phyloP scores from a whole-genome alignment of 1,140 invertebrate genomes.

The Trachymyrmex septentrionalis region DNA sequence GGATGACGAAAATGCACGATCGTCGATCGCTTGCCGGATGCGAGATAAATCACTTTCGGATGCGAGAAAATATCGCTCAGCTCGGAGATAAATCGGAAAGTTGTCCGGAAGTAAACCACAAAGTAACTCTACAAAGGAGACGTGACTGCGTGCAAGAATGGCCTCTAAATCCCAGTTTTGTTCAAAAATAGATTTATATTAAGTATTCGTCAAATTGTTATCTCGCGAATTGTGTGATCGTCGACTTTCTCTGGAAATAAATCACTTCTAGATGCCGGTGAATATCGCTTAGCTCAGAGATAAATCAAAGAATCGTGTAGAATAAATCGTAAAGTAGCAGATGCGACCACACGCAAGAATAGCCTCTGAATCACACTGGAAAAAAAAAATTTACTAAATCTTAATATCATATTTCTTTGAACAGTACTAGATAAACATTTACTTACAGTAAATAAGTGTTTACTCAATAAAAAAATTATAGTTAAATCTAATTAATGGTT shows the following conservation, averaged over 20 bases:
- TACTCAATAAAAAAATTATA: too few relatives aligned
- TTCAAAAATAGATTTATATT: background rate
- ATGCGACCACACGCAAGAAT: background rate
- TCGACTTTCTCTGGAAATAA: background rate
- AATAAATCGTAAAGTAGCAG: background rate
- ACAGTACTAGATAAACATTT: too few relatives aligned
- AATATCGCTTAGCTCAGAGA: background rate
- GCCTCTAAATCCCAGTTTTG: background rate
- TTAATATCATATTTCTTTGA: too few relatives aligned
- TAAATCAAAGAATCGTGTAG: background rate
- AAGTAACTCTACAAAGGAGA: background rate
- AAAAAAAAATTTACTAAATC: too few relatives aligned
- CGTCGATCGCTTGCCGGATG: background rate
- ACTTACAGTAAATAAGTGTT: too few relatives aligned
- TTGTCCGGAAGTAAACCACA: background rate
- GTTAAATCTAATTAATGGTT: too few relatives aligned
- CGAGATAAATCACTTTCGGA: background rate
- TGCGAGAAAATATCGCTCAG: background rate
- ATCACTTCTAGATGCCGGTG: background rate
- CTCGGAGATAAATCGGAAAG: background rate
- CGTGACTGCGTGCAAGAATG: background rate
- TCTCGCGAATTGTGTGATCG: background rate
- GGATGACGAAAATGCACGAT: constrained; percentile 11
- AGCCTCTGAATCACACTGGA: background rate
- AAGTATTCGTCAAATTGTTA: background rate